Evolutionary conservation across 1,140 invertebrate species (phyloP), one percentile per base, ranked within the genome.

Genomic region (Lucilia cuprina): DNA sequence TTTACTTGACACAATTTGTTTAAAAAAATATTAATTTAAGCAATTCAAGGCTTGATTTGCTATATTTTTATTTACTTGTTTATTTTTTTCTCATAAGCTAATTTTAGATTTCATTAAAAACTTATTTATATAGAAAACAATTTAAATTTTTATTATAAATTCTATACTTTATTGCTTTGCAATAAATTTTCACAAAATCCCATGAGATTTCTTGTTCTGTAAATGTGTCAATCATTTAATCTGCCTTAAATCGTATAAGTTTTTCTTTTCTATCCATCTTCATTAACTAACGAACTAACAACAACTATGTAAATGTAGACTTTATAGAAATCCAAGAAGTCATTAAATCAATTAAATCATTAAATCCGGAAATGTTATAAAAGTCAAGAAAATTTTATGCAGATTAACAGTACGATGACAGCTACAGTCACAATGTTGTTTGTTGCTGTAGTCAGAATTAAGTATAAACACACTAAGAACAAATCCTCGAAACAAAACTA

Each of bases 271-370:
- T 70, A 70, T 70, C 12, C 65, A 70, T 70, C 65, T 70, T 70
- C 65, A 70, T 70, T 70, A 70, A 21, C 50, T 55, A 12, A 30
- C 25, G 25, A 30, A 30, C 25, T 30, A 30, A n/a, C n/a, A n/a
- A n/a, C n/a, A n/a, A 19, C 5, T 10, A 10, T 21, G n/a, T 70
- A 70, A 70, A 55, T 55, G 17, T 0, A 41, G 10, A 60, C n/a
- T 70, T 70, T 10, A 25, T 70, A 21, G 65, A 70, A 70, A 70
- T 70, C 65, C n/a, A 70, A 21, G 65, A 70, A 70, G 21, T 21
- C 65, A 70, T 70, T 70, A 70, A 70, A 70, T 21, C 65, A 70
- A 70, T 70, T 70, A 70, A 70, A 70, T 21, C 65, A 70, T 70
- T 70, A 70, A 21, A 21, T 21, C 21, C 9, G 65, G 65, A 21